Evolutionary conservation across 2,888 invertebrate genomes (phyloP), one percentile per base, ranked within the genome.

Genomic region (Encarsia formosa): DNA sequence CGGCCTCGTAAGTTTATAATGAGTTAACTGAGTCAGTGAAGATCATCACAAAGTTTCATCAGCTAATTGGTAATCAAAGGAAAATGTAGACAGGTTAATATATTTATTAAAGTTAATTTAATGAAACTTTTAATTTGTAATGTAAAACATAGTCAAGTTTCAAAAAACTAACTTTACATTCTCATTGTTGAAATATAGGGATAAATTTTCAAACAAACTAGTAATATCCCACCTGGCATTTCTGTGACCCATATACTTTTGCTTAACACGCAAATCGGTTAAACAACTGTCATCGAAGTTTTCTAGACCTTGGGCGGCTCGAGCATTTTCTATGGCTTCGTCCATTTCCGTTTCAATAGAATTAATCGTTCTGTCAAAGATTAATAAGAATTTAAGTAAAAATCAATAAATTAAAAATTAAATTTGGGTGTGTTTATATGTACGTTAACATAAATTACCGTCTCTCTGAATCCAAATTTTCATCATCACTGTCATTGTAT

Each of bases 181-280:
- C 22, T 55, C 39, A 42, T 46, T 50, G 43, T 41, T 26, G 34
- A 35, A 6, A 26, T 26, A 8, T 8, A 26, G 6, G 32, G 32
- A 13, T 32, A 32, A 32, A 32, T n/a, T n/a, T n/a, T n/a, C 26
- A 4, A 47, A 20, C 29, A 41, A 39, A 20, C 41, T 46, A 52
- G 47, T 34, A 42, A 49, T 50, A 42, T 54, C 54, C 43, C 67
- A 83, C 83, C 83, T 79, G 6, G 90, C 86, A 76, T 91, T 91
- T 49, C 91, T 80, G 73, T 91, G 91, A 2, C 91, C 91, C 44
- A 78, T 80, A 69, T 81, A 91, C 64, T 84, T 85, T 75, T 80
- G 82, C 65, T 81, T 84, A 56, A 86, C 78, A 56, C 78, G 73
- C 5, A 78, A 71, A 58, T 78, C 78, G 39, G 73, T 75, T 19